Conservation (phyloP, 1,140 invertebrate genomes). For the Calephelis nemesis region DNA sequence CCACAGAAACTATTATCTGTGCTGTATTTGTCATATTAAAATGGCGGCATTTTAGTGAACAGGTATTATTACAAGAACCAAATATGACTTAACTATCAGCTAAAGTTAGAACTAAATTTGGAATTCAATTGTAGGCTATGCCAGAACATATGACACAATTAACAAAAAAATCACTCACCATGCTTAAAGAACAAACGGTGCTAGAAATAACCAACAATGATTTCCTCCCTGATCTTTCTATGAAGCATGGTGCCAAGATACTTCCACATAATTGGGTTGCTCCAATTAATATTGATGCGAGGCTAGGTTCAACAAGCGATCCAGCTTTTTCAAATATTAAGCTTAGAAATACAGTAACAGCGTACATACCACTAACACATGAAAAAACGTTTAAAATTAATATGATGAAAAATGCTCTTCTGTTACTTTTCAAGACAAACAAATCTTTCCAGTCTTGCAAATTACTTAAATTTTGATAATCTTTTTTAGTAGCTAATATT, state of each 20-base stretch:
- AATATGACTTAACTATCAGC: too few species aligned
- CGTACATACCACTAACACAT: slow-evolving; percentile 53
- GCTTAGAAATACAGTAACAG: slow-evolving; percentile 78
- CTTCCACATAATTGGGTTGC: slow-evolving; percentile 72
- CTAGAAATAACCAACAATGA: slow-evolving; percentile 69
- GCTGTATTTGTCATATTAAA: too few species aligned
- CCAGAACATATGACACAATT: too few species aligned
- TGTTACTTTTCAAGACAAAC: slow-evolving; percentile 37
- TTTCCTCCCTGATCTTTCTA: slow-evolving; percentile 78
- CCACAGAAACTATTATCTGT: too few species aligned
- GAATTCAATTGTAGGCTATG: too few species aligned
- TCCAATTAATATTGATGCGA: slow-evolving; percentile 45
- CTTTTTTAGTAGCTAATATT: slow-evolving; percentile 26
- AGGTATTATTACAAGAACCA: too few species aligned
- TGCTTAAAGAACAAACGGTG: slow-evolving; percentile 34
- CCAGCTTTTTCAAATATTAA: slow-evolving; percentile 62
- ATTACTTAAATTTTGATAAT: slow-evolving; percentile 16
- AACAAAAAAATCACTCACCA: slow-evolving; percentile 33
- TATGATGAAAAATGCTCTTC: slow-evolving; percentile 38
- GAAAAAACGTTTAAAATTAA: slow-evolving; percentile 53
- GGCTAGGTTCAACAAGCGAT: slow-evolving; percentile 37
- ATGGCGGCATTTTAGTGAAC: too few species aligned
- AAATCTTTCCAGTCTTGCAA: slow-evolving; percentile 37
- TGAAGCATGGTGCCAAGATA: slow-evolving; percentile 52
- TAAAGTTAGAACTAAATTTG: too few species aligned